Conservation (phyloP, 1,140 invertebrate species). For the Cyrtorhinus lividipennis region DNA sequence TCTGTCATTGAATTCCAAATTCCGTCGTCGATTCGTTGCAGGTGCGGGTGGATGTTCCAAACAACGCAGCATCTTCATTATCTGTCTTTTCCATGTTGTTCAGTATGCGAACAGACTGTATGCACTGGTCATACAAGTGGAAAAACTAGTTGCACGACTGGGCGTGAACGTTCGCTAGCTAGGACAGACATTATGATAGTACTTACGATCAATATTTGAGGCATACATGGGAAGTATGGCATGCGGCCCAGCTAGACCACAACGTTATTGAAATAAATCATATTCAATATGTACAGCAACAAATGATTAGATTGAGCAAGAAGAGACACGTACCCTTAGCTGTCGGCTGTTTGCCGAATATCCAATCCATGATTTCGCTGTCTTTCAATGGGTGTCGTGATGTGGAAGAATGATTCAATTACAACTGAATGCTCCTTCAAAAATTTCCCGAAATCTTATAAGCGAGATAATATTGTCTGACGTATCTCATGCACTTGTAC, state of each 20-base stretch:
- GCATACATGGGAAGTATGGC: too few relatives aligned
- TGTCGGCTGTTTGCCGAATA: slow-evolving; percentile 31
- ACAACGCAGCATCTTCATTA: too few relatives aligned
- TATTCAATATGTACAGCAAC: background rate
- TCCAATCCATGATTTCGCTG: slow-evolving; percentile 19
- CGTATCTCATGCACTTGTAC: too few relatives aligned
- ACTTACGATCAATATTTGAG: background rate
- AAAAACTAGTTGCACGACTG: background rate
- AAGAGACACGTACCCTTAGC: slow-evolving; percentile 28
- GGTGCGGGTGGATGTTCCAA: too few relatives aligned
- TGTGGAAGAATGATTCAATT: background rate
- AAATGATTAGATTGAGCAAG: background rate
- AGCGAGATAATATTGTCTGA: background rate
- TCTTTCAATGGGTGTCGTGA: too few relatives aligned
- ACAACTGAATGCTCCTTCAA: background rate
- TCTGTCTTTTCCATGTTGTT: too few relatives aligned
- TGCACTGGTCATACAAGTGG: too few relatives aligned
- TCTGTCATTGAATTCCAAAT: too few relatives aligned
- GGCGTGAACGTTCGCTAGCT: background rate
- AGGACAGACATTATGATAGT: background rate
- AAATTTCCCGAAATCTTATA: background rate
- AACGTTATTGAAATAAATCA: background rate
- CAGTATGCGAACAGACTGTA: too few relatives aligned
- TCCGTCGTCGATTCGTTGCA: too few relatives aligned
- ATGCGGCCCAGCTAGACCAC: too few relatives aligned